phyloP scores from a whole-genome alignment of 37 sponge, comb jelly and placozoan species.

The Axinella damicornis region DNA sequence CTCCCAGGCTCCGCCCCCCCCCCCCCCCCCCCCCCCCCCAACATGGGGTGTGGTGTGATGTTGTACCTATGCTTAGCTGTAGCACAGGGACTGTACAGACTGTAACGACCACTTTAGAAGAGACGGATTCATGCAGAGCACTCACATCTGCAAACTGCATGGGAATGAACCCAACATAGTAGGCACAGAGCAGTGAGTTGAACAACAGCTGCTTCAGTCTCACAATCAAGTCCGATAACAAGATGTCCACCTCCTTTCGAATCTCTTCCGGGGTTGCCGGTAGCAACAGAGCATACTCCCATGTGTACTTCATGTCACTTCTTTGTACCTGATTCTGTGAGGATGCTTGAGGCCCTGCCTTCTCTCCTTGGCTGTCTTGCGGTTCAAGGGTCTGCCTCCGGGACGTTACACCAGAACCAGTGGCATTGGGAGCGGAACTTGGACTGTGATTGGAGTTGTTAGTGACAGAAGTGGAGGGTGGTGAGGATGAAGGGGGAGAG shows the following conservation, averaged over 20 bases:
- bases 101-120: too few relatives aligned
- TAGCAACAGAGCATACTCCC: slow-evolving; percentile 40
- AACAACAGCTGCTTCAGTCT: slow-evolving; percentile 86
- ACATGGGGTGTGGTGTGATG: too few relatives aligned
- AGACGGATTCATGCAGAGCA: not conserved
- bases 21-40: too few relatives aligned
- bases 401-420: not conserved
- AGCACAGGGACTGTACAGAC: too few relatives aligned
- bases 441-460: not conserved
- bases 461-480: not conserved
- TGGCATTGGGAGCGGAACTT: not conserved
- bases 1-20: not conserved
- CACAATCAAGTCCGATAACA: slow-evolving; percentile 66
- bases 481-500: not conserved
- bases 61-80: too few relatives aligned
- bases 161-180: slow-evolving; percentile 83
- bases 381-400: too few relatives aligned
- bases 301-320: slow-evolving; percentile 1
- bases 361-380: too few relatives aligned
- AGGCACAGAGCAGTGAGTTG: slow-evolving; percentile 84
- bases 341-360: too few relatives aligned
- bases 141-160: slow-evolving; percentile 85
- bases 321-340: too few relatives aligned
- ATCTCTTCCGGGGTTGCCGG: slow-evolving; percentile 70
- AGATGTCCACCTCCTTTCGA: slow-evolving; percentile 64